Evolutionary conservation across 2,888 invertebrate species (phyloP).

Genomic region (Chymomyza caudatula): DNA sequence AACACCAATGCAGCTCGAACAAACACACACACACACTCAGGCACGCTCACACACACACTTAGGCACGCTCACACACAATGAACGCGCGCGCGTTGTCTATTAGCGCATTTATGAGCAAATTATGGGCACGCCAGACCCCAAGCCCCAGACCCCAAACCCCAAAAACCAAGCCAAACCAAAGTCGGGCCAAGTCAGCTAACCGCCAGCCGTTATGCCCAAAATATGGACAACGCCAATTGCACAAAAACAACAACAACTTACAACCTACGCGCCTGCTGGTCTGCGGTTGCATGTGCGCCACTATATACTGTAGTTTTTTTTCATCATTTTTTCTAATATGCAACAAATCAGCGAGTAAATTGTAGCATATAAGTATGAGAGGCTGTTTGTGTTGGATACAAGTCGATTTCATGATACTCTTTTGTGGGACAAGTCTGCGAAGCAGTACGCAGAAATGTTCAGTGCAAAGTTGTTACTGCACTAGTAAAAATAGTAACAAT

Average conservation of each 20-base stretch:
- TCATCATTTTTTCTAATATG: slow-evolving; percentile 54
- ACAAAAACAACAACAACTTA: slow-evolving; percentile 16
- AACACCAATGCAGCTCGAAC: slow-evolving; percentile 13
- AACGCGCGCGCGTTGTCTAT: slow-evolving; percentile 48
- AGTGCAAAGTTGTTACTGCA: no score
- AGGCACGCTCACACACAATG: slow-evolving; percentile 15
- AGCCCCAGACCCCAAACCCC: slow-evolving; percentile 44
- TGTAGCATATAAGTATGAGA: slow-evolving; percentile 45
- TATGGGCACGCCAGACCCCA: slow-evolving; percentile 59
- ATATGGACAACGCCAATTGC: slow-evolving; percentile 56
- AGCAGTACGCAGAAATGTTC: no score
- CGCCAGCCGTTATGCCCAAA: slow-evolving; percentile 33
- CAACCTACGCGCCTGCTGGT: slow-evolving; percentile 57
- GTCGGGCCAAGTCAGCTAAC: not conserved
- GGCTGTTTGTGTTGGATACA: no score
- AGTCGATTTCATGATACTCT: not conserved
- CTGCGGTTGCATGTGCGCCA: slow-evolving; percentile 32
- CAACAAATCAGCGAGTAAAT: slow-evolving; percentile 68
- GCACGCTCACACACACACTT: slow-evolving; percentile 16
- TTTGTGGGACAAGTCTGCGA: not conserved
- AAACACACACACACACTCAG: slow-evolving; percentile 9
- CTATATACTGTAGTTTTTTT: not conserved
- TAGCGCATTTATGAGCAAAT: slow-evolving; percentile 67
- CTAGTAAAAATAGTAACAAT: no score
- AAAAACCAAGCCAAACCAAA: not conserved